Base-by-base conservation (phyloP, 2,888 invertebrate species). In the Dryomyza anilis region DNA sequence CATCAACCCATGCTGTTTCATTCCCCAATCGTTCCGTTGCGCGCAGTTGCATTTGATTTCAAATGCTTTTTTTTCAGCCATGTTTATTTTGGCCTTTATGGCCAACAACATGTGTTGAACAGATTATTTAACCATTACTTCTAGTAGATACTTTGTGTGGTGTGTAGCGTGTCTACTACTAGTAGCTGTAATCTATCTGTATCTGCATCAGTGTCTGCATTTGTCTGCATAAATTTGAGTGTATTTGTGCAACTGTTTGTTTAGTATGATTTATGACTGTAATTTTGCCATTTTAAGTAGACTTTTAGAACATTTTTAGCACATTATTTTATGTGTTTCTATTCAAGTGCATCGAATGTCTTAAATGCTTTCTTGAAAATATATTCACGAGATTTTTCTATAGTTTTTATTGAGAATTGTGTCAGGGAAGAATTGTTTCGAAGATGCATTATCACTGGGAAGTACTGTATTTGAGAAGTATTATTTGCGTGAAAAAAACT, bases 211-310 rank as follows among this genome's bases (percentile, higher is more conserved):
- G n/a, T 14, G 30, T 19, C 12, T 46, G 16, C 12, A n/a, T 36
- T 48, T 48, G 50, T 48, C 23, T 4, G 8, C 21, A 29, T 19
- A 6, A 12, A 8, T 8, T 4, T 12, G 16, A 27, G n/a, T 30
- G 8, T 25, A 6, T 23, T 21, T 23, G 23, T 16, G 4, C 23
- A 53, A 19, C 8, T 50, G 50, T 50, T 33, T 60, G 50, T 19
- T 48, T 50, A 50, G 60, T 33, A 48, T 50, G 36, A 60, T 60
- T 60, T 36, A 60, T 60, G 48, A 25, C 10, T 14, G 27, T 19
- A 14, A 29, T 58, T 46, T 27, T 8, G 46, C 21, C 14, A 30
- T 10, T 45, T 43, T n/a, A n/a, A n/a, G n/a, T n/a, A n/a, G n/a
- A n/a, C n/a, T n/a, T 43, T 58, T 48, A 48, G 16, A 21, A 21